phyloP scores from a whole-genome alignment of 1,140 invertebrate genomes.

The Bombus superbus region DNA sequence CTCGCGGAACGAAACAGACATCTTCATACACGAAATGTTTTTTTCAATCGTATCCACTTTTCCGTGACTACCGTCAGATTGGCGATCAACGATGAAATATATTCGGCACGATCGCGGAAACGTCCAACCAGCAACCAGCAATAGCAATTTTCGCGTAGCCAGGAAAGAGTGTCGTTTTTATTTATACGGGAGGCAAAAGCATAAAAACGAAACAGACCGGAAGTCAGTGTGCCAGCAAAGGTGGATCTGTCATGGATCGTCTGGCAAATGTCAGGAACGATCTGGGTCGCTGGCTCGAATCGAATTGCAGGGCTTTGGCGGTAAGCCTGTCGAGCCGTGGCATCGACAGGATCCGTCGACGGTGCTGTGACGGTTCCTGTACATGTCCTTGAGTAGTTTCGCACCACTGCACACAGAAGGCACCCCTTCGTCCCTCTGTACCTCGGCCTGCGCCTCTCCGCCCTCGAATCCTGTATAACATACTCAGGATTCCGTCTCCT shows the following conservation, averaged over 20 bases:
- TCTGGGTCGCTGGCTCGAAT: constrained; percentile 59
- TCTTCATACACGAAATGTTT: neutral
- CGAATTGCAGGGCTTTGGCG: constrained; percentile 58
- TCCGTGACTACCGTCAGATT: neutral
- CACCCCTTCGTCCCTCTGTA: neutral
- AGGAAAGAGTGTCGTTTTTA: constrained; percentile 29
- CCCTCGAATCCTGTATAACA: constrained; percentile 46
- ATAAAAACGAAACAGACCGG: constrained; percentile 28
- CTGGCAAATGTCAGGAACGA: constrained; percentile 51
- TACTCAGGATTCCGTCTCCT: constrained; percentile 21
- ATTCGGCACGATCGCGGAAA: no score
- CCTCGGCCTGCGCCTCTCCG: neutral
- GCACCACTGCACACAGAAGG: constrained; percentile 53
- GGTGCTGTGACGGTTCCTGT: constrained; percentile 55
- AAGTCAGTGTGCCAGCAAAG: constrained; percentile 23
- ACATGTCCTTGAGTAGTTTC: constrained; percentile 63
- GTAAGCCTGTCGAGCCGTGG: constrained; percentile 57
- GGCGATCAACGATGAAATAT: neutral
- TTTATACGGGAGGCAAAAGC: constrained; percentile 12
- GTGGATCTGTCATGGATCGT: constrained; percentile 49
- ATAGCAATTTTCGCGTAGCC: neutral
- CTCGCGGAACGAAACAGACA: neutral
- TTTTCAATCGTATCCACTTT: neutral
- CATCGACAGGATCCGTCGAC: constrained; percentile 60
- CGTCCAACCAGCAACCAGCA: neutral